Evolutionary conservation across 1,140 invertebrate species (phyloP).

Genomic region (Penaeus indicus): DNA sequence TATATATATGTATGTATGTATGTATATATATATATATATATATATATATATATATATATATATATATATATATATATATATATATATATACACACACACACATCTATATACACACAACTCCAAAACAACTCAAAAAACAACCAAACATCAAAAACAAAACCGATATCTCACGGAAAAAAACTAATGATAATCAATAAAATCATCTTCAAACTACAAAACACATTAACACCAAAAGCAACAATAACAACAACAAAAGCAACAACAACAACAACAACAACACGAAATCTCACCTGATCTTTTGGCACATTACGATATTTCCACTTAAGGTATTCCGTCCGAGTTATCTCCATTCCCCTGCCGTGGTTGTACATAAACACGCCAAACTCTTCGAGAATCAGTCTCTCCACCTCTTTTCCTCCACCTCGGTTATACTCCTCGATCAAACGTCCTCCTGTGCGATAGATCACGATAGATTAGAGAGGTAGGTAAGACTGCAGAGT

Average conservation of each 20-base stretch:
- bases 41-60: too few species aligned
- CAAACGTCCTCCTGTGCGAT: slow-evolving; percentile 72
- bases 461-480: too few species aligned
- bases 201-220: not conserved
- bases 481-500: too few species aligned
- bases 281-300: slow-evolving; percentile 73
- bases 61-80: too few species aligned
- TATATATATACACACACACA: too few species aligned
- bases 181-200: not conserved
- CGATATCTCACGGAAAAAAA: too few species aligned
- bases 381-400: slow-evolving; percentile 89
- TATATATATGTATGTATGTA: too few species aligned
- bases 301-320: slow-evolving; percentile 93
- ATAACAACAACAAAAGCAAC: not conserved
- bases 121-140: too few species aligned
- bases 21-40: too few species aligned
- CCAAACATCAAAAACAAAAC: too few species aligned
- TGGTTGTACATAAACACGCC: slow-evolving; percentile 90
- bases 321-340: slow-evolving; percentile 88
- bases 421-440: slow-evolving; percentile 82
- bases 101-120: too few species aligned
- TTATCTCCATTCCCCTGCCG: slow-evolving; percentile 88
- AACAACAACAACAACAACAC: too few species aligned
- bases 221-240: not conserved
- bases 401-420: slow-evolving; percentile 79